Evolutionary conservation across 2,113 vertebrate species (phyloP).

Genomic region (Ursus arctos): DNA sequence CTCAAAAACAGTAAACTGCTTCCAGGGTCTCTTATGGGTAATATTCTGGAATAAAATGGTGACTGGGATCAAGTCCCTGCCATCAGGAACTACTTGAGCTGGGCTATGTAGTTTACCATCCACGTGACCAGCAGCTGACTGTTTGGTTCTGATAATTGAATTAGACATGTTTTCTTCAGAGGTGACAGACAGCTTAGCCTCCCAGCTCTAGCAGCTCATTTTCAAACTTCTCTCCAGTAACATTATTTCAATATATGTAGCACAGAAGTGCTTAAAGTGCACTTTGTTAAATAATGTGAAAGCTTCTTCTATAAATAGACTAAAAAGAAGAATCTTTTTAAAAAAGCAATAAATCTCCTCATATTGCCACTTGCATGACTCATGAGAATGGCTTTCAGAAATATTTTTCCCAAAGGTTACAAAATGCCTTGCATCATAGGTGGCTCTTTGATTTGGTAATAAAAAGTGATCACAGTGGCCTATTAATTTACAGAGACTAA

Average conservation of each 20-base stretch:
- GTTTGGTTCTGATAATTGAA: neutral
- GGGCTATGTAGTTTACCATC: fast-evolving
- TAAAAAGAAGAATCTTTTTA: neutral
- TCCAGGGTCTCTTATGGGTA: neutral
- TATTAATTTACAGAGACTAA: constrained; percentile 47
- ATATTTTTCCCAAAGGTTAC: neutral
- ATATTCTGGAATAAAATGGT: neutral
- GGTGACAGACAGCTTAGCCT: neutral
- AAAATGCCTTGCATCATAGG: neutral
- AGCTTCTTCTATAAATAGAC: neutral
- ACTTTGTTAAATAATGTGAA: neutral
- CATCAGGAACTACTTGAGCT: neutral
- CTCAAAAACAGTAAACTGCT: neutral
- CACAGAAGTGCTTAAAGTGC: neutral
- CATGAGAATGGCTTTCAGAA: neutral
- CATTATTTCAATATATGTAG: neutral
- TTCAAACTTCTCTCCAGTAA: constrained; percentile 40
- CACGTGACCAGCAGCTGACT: no score
- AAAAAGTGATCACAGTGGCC: neutral
- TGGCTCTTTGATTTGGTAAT: constrained; percentile 39
- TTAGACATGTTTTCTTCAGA: neutral
- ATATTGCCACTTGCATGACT: neutral
- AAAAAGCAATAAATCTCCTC: neutral
- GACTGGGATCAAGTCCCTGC: neutral
- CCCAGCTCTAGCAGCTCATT: neutral